Evolutionary conservation across 2,113 vertebrate genomes (phyloP), one percentile per base, ranked within the genome.

Genomic region (Apeltes quadracus): DNA sequence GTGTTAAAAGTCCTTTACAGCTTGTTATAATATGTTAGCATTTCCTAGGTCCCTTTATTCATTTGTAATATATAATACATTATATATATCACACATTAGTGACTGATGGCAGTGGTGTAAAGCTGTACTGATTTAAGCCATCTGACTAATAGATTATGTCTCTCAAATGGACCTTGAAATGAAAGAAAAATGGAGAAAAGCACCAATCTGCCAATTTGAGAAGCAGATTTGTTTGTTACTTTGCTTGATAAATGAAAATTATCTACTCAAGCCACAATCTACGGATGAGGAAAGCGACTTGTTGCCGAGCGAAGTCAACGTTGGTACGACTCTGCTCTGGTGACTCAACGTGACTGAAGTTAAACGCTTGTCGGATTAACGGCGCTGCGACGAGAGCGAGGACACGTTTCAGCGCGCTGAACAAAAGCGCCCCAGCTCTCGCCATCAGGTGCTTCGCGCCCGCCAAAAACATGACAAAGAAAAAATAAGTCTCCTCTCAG

Each of bases 401-500:
- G 46, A 65, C 15, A 43, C 39, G 51, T 39, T 64, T 34, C 22
- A 3, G 9, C 4, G 55, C 36, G 36, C 41, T 43, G n/a, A 71
- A 63, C 50, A 58, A 46, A 65, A 75, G 41, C 39, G 39, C 68
- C 39, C 11, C 22, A 43, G 59, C 43, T 71, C 54, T 43, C 13
- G 71, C 36, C 67, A 78, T 54, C 58, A 69, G 70, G 50, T 58
- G 48, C 53, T 9, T 15, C 22, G 8, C 6, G 34, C 11, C 41
- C 15, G 20, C 43, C 32, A 67, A 39, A 58, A 58, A 43, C 62
- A 53, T n/a, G 53, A 68, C 10, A 36, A 69, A 69, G 50, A 81
- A 20, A n/a, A 75, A 75, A 85, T 16, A 6, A 29, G 14, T 43
- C 22, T 64, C 5, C 67, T 75, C 50, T 69, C 41, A 2, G 54